Evolutionary conservation across 2,113 vertebrate species (phyloP).

Genomic region (Rutilus rutilus): DNA sequence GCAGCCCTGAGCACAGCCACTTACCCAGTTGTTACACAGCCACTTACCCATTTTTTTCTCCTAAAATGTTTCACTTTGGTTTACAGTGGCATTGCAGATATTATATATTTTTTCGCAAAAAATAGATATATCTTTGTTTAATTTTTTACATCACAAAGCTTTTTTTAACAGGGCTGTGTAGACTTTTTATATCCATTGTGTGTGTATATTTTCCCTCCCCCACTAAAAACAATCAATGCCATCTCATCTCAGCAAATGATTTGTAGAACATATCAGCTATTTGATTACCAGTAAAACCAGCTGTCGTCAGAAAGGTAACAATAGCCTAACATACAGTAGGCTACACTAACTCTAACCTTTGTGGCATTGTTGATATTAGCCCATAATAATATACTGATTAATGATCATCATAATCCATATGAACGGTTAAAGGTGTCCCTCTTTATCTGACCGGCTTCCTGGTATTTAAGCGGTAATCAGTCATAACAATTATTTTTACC

Average conservation of each 20-base stretch:
- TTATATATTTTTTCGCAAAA: too few relatives aligned
- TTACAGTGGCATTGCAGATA: too few relatives aligned
- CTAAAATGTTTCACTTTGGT: too few relatives aligned
- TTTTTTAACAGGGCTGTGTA: too few relatives aligned
- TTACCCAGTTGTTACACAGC: too few relatives aligned
- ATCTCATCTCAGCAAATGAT: background rate
- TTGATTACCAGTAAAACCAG: background rate
- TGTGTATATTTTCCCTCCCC: background rate
- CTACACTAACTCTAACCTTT: background rate
- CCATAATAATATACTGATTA: background rate
- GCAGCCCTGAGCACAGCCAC: too few relatives aligned
- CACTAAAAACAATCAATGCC: background rate
- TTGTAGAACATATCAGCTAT: background rate
- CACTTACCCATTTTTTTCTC: too few relatives aligned
- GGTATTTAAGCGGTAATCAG: background rate
- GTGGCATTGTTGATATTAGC: background rate
- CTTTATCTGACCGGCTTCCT: background rate
- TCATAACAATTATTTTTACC: background rate
- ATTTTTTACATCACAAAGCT: too few relatives aligned
- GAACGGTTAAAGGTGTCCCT: background rate
- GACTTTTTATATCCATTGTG: background rate
- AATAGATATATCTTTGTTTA: too few relatives aligned
- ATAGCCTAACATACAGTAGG: background rate
- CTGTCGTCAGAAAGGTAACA: background rate
- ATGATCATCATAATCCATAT: background rate